Evolutionary conservation across 2,888 invertebrate genomes (phyloP), one percentile per base, ranked within the genome.

Genomic region (Lucinisca nassula): DNA sequence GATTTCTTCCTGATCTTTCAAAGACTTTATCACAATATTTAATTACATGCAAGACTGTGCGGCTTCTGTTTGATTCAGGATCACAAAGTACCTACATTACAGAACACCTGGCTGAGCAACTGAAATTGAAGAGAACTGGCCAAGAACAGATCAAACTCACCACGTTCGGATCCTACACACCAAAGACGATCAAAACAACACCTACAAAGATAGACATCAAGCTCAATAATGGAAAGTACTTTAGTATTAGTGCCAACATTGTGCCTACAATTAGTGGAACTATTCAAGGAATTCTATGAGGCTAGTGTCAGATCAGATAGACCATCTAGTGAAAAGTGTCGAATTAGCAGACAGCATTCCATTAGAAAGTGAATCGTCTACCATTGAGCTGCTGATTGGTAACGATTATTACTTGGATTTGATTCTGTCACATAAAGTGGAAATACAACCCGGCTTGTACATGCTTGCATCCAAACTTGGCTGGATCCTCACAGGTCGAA

Each of bases 401-500:
- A 84, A 84, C 73, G 84, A 84, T 30, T 75, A 75, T 55, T 76
- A 84, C 58, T 37, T 81, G 1, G 72, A 80, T 40, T 40, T 85
- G 2, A 58, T 85, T 1, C 45, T 76, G 8, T 38, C 80, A 21
- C 58, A 85, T 6, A 85, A 40, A 35, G 55, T 81, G 17, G 80
- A 77, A 80, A 32, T 85, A 27, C 80, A 76, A 32, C 67, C 81
- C 6, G 80, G 85, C 8, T 40, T 80, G 24, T 85, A 85, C 27
- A 14, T 85, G 21, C 55, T 85, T 35, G 32, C 49, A 14, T 81
- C 76, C n/a, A 87, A 76, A 24, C 77, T 70, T 8, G 82, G 83
- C 14, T 87, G 86, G 82, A 82, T 87, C 17, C 30, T 85, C 10
- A 72, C 80, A 32, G 85, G 77, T 32, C 37, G 85, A 40, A 85